phyloP scores from a whole-genome alignment of 1,140 invertebrate genomes.

The Magallana angulata region DNA sequence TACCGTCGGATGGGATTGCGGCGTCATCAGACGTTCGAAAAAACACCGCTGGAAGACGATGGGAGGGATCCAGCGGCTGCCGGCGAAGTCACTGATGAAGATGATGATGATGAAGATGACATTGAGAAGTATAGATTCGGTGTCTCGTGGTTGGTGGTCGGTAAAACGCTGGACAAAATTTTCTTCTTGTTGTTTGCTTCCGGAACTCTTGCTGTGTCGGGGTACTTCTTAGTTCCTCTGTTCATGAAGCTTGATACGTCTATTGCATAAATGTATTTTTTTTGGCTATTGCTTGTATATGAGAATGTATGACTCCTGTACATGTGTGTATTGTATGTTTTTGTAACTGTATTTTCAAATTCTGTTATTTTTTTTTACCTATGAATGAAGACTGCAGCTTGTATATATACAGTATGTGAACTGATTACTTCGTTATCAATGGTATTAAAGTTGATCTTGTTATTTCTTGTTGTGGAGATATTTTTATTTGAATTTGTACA shows the following conservation, averaged over 20 bases:
- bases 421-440: no score
- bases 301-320: no score
- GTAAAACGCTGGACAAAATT: constrained; percentile 49
- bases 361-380: no score
- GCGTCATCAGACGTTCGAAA: constrained; percentile 23
- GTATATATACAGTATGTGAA: no score
- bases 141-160: constrained; percentile 51
- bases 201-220: constrained; percentile 47
- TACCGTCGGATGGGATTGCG: constrained; percentile 9
- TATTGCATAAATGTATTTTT: background rate
- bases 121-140: constrained; percentile 46
- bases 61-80: background rate
- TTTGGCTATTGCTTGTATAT: no score
- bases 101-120: constrained; percentile 31
- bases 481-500: no score
- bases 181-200: constrained; percentile 51
- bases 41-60: constrained; percentile 34
- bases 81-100: constrained; percentile 4
- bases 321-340: no score
- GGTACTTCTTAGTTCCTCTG: constrained; percentile 43
- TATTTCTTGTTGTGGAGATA: no score
- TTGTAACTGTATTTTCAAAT: no score
- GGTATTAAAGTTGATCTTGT: no score
- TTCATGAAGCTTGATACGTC: constrained; percentile 36
- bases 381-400: no score